phyloP scores from a whole-genome alignment of 2,888 invertebrate genomes.

The Melitaea athalia region DNA sequence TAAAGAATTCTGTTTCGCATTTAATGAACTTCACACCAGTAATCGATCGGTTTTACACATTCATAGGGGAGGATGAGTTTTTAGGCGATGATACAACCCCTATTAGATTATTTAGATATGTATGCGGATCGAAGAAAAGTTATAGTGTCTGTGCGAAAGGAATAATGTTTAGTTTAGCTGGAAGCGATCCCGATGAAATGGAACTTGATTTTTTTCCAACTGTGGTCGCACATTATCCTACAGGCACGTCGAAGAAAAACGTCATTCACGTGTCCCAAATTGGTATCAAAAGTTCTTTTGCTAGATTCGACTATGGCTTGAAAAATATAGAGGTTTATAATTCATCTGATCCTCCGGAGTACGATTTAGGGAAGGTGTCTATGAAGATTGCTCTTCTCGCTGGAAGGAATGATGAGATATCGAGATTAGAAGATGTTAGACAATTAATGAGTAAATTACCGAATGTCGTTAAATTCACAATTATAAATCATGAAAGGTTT shows the following conservation, averaged over 20 bases:
- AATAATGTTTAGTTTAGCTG: slow-evolving; percentile 70
- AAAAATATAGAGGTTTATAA: slow-evolving; percentile 43
- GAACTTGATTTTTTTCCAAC: slow-evolving; percentile 67
- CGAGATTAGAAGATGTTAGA: slow-evolving; percentile 50
- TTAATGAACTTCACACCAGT: slow-evolving; percentile 51
- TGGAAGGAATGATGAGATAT: slow-evolving; percentile 78
- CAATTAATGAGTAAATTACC: slow-evolving; percentile 43
- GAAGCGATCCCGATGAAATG: slow-evolving; percentile 75
- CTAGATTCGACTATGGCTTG: slow-evolving; percentile 44
- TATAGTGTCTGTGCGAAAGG: slow-evolving; percentile 44
- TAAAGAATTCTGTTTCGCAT: slow-evolving; percentile 47
- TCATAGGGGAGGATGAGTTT: slow-evolving; percentile 48
- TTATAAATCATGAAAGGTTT: slow-evolving; percentile 45
- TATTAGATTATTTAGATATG: slow-evolving; percentile 11
- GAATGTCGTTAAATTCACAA: slow-evolving; percentile 48
- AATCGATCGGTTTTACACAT: slow-evolving; percentile 63
- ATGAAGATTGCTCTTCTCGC: slow-evolving; percentile 63
- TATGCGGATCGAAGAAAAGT: slow-evolving; percentile 40
- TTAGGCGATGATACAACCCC: slow-evolving; percentile 37
- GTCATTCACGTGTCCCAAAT: slow-evolving; percentile 46
- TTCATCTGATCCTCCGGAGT: slow-evolving; percentile 42
- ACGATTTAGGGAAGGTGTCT: slow-evolving; percentile 46
- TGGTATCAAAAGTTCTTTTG: slow-evolving; percentile 38
- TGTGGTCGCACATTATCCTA: slow-evolving; percentile 47
- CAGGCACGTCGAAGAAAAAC: slow-evolving; percentile 48